These are phyloP conservation scores for Sebastes wilsoni DNA, from an alignment of 2,797 vertebrate genomes.

Conservation along the genomic window DNA sequence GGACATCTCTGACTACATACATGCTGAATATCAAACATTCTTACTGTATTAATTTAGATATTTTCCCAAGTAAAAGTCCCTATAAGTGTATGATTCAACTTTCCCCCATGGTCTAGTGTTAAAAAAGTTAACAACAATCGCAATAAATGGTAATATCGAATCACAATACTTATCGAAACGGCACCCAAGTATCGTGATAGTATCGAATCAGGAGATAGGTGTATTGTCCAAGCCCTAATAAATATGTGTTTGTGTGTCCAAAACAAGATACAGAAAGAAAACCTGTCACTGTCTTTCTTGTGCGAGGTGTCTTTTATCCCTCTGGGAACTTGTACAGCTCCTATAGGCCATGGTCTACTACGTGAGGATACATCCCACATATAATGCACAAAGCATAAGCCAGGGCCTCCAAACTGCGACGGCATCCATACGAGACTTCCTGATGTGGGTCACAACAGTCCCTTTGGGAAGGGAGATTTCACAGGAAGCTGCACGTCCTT, in stretches of 20 bases:
- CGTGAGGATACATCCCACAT: slow-evolving; percentile 3
- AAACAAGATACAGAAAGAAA: background rate
- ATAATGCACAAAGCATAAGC: slow-evolving; percentile 3
- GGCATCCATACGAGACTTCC: slow-evolving; percentile 15
- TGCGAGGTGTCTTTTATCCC: background rate
- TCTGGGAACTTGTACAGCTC: slow-evolving; percentile 17
- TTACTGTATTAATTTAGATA: accelerated
- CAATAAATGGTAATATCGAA: no score
- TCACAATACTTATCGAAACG: no score
- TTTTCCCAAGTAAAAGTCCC: no score
- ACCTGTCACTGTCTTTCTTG: background rate
- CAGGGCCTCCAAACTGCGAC: slow-evolving; percentile 8
- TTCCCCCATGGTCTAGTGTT: accelerated
- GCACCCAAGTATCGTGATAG: accelerated
- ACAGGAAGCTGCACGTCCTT: slow-evolving; percentile 27
- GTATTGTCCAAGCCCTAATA: no score
- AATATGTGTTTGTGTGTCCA: background rate
- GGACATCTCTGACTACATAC: no score
- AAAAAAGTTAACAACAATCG: no score
- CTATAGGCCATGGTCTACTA: background rate
- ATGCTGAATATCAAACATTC: no score
- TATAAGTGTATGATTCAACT: no score
- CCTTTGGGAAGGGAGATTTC: slow-evolving; percentile 26
- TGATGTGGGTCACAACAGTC: slow-evolving; percentile 40
- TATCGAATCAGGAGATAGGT: no score